Percentiles rank a stretch among this genome's conserved stretches.
phyloP scores from a whole-genome alignment of 1,140 invertebrate genomes.

The Pseudobourletiella spinata region DNA sequence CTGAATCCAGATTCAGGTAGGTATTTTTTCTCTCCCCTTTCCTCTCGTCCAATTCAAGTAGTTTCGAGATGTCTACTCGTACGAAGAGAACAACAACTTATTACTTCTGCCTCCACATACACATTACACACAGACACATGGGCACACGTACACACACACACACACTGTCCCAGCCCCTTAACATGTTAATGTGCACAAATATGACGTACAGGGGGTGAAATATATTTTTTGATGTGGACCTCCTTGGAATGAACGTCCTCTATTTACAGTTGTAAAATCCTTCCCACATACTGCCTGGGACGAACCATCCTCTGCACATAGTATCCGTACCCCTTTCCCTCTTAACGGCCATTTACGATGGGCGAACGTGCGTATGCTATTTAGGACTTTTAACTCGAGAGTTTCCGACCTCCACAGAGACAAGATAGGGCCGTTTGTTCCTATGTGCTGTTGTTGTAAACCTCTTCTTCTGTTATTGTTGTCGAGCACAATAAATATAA shows the following conservation, averaged over 20 bases:
- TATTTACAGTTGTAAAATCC: neutral
- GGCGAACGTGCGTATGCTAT: neutral
- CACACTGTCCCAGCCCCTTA: neutral
- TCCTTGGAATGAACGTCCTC: too few species aligned
- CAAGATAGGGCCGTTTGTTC: too few species aligned
- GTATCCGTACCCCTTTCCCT: neutral
- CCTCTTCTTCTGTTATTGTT: neutral
- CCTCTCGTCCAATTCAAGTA: neutral
- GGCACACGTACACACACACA: too few species aligned
- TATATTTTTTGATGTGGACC: neutral
- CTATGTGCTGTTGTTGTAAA: too few species aligned
- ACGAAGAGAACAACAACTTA: neutral
- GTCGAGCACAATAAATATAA: slow-evolving; percentile 6
- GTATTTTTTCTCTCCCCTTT: neutral
- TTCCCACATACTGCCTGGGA: neutral
- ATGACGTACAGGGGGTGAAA: neutral
- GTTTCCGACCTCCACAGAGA: too few species aligned
- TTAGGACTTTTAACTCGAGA: neutral
- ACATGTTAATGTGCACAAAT: neutral
- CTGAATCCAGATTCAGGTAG: neutral
- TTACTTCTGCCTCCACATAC: too few species aligned
- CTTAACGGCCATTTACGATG: neutral
- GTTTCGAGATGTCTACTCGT: neutral
- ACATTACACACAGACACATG: too few species aligned
- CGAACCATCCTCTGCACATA: neutral